Evolutionary conservation across 1,140 invertebrate genomes (phyloP).

Genomic region (Himalopsyche phryganea): DNA sequence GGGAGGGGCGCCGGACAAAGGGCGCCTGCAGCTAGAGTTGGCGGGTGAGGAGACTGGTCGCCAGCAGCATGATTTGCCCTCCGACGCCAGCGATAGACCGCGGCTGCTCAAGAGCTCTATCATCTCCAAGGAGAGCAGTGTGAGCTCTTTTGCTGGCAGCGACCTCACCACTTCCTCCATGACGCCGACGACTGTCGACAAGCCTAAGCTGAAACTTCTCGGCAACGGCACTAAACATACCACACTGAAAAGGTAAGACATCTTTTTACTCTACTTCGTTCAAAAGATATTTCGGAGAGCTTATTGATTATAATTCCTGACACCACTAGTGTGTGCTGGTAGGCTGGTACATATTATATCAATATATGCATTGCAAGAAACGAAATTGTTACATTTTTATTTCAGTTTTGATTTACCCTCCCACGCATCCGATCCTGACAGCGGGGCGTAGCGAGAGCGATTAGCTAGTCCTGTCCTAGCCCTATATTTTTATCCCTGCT

Average conservation of each 20-base stretch:
- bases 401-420: too few relatives aligned
- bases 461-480: too few relatives aligned
- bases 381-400: too few relatives aligned
- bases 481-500: too few relatives aligned
- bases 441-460: too few relatives aligned
- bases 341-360: too few relatives aligned
- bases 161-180: conserved; percentile 55
- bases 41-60: conserved; percentile 1
- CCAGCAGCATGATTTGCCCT: conserved; percentile 33
- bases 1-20: conserved; percentile 41
- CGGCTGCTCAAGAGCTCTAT: conserved; percentile 41
- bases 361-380: too few relatives aligned
- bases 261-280: too few relatives aligned
- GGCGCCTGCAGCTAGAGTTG: conserved; percentile 48
- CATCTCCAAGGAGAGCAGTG: conserved; percentile 56
- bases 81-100: conserved; percentile 21
- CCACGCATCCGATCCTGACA: too few relatives aligned
- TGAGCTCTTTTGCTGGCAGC: conserved; percentile 56
- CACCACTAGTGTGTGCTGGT: too few relatives aligned
- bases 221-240: conserved; percentile 59
- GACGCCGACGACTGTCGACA: conserved; percentile 54
- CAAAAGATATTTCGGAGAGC: too few relatives aligned
- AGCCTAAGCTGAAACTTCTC: conserved; percentile 56
- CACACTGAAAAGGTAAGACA: conserved; percentile 60
- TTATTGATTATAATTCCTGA: too few relatives aligned